Base-by-base conservation (phyloP, 2,888 invertebrate species). In the Myathropa florea region DNA sequence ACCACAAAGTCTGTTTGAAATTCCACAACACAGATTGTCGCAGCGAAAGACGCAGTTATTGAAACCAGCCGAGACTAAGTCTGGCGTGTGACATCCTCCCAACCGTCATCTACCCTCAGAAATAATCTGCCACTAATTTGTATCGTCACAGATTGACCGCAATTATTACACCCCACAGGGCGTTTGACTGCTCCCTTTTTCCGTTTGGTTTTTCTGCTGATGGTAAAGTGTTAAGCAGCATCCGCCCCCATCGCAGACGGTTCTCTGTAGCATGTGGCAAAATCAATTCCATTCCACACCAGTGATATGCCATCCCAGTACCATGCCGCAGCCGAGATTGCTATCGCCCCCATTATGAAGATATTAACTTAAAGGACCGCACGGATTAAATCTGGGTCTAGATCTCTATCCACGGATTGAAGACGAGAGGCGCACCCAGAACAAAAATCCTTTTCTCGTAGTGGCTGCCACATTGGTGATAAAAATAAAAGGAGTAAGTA, bases 61-160 rank as follows among this genome's bases (percentile, higher is more conserved):
- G 67, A 64, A 24, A 33, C 26, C 28, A 14, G 57, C 33, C 60
- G 46, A 18, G 46, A 46, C 46, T 46, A 7, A 70, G 26, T 78
- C 23, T 67, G 21, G 28, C 23, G 21, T 46, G 12, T 21, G 9
- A 26, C 28, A 26, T 10, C 57, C 33, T 4, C 39, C 68, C 59
- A 23, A 18, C 39, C n/a, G 39, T 46, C 39, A 46, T 3, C 39
- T 30, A 2, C 18, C 46, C 46, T 46, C 46, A 76, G 30, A 81
- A 76, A 81, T 80, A 84, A 84, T 84, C 61, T 71, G 71, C 72
- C 76, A 84, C 84, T 72, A 81, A 84, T 85, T 82, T 85, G 82
- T 85, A 73, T 85, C 77, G 77, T 72, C 73, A 77, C 72, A 82
- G 82, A 85, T 82, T 85, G 85, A 82, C 85, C 85, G 72, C 85